These are phyloP conservation scores for Drosophila oshimai DNA, from an alignment of 1,140 invertebrate genomes.

Conservation along the genomic window DNA sequence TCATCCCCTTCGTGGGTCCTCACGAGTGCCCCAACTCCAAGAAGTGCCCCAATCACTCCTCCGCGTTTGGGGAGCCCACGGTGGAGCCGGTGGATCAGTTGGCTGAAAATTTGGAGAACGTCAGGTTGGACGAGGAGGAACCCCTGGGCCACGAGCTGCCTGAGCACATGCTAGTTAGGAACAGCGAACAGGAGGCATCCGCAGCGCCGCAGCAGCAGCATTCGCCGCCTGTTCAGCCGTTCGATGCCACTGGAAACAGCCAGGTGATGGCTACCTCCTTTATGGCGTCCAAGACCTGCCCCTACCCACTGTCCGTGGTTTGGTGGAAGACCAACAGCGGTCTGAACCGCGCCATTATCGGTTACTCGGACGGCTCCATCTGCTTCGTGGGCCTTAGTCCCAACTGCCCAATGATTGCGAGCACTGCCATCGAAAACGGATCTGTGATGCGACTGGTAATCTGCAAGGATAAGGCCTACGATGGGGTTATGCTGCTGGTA, in stretches of 20 bases:
- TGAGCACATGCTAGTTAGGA: constrained; percentile 60
- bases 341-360: constrained; percentile 86
- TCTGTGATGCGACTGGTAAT: constrained; percentile 85
- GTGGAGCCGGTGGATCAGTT: constrained; percentile 35
- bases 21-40: constrained; percentile 82
- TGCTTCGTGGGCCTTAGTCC: constrained; percentile 87
- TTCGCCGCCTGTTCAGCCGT: constrained; percentile 29
- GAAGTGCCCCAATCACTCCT: constrained; percentile 75
- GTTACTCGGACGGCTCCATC: constrained; percentile 88
- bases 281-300: constrained; percentile 84
- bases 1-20: constrained; percentile 81
- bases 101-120: constrained; percentile 30
- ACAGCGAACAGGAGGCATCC: not conserved
- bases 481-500: constrained; percentile 87
- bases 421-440: constrained; percentile 85
- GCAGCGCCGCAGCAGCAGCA: constrained; percentile 5
- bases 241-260: constrained; percentile 84
- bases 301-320: constrained; percentile 84
- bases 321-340: constrained; percentile 89
- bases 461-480: constrained; percentile 87
- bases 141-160: constrained; percentile 65
- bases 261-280: constrained; percentile 81
- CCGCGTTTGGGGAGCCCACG: constrained; percentile 3
- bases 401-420: constrained; percentile 86
- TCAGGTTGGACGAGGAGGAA: constrained; percentile 40